A percentile compares a stretch with the other conserved stretches of the same genome.
Conservation (phyloP, 2,797 vertebrate genomes). For the Protosalanx chinensis region DNA sequence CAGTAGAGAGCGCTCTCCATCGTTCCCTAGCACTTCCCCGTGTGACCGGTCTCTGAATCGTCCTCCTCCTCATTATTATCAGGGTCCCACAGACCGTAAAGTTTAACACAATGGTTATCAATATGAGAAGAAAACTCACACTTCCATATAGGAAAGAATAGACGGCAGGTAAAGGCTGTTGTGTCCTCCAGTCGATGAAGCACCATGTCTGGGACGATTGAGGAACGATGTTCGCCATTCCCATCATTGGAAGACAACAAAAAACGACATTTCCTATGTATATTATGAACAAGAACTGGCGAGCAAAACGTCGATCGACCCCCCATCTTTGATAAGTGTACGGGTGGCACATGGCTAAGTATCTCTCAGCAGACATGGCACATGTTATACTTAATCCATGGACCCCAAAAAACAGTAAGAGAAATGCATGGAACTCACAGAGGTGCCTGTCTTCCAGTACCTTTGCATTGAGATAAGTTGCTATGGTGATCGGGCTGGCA, state of each 20-base stretch:
- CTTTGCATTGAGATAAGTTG: conserved; percentile 78
- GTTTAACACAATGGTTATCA: conserved; percentile 87
- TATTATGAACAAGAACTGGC: conserved; percentile 80
- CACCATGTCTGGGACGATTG: conserved; percentile 89
- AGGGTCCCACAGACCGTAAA: conserved; percentile 88
- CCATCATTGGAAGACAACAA: conserved; percentile 89
- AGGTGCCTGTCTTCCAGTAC: conserved; percentile 74
- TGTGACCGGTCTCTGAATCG: conserved; percentile 74
- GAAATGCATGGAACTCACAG: conserved; percentile 89
- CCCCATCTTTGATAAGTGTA: conserved; percentile 88
- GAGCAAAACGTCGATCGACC: conserved; percentile 85
- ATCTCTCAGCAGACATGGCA: conserved; percentile 94
- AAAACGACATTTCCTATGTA: conserved; percentile 86
- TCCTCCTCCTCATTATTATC: conserved; percentile 88
- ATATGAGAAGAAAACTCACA: conserved; percentile 88
- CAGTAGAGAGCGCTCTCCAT: conserved; percentile 78
- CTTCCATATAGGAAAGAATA: conserved; percentile 88
- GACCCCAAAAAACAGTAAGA: conserved; percentile 89
- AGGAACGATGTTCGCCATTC: conserved; percentile 69
- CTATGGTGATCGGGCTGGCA: conserved; percentile 91
- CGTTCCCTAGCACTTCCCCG: conserved; percentile 72
- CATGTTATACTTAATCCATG: conserved; percentile 94
- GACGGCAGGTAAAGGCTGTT: conserved; percentile 62
- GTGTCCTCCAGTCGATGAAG: conserved; percentile 87
- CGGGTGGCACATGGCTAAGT: conserved; percentile 94